These are phyloP conservation scores for Dicerorhinus sumatrensis DNA, from an alignment of 2,113 vertebrate genomes.

Conservation along the genomic window DNA sequence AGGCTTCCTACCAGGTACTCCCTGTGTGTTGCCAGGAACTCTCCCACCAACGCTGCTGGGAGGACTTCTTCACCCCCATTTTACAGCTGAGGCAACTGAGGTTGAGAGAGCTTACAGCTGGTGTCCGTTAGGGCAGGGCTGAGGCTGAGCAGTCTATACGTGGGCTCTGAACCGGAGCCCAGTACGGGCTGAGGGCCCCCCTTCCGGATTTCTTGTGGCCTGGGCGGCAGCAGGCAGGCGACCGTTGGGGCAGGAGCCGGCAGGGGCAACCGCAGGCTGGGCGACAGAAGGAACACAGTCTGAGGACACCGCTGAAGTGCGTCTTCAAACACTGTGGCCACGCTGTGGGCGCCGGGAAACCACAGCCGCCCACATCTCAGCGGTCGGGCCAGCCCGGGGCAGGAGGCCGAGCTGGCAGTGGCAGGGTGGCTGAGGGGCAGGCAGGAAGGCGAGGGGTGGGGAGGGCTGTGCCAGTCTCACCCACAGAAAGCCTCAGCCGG, in stretches of 20 bases:
- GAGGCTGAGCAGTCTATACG: fast-evolving
- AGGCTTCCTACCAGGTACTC: not conserved
- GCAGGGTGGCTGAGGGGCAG: not conserved
- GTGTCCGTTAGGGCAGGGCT: not conserved
- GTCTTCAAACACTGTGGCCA: slow-evolving; percentile 54
- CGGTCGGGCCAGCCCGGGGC: not conserved
- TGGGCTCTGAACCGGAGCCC: not conserved
- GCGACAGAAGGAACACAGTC: slow-evolving; percentile 58
- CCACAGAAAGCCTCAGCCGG: not conserved
- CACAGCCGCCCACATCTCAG: slow-evolving; percentile 67
- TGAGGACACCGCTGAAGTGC: slow-evolving; percentile 34
- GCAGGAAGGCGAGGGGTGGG: not conserved
- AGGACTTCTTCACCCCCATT: not conserved
- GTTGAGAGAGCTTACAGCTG: not conserved
- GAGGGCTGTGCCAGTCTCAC: not conserved
- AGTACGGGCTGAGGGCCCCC: not conserved
- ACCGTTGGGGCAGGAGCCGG: not conserved
- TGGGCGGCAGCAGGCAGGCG: not conserved
- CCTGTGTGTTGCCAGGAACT: not conserved
- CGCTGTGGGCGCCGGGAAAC: slow-evolving; percentile 54
- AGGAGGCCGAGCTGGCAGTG: slow-evolving; percentile 33
- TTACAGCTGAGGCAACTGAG: not conserved
- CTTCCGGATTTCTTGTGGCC: not conserved
- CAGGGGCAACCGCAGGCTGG: slow-evolving; percentile 23
- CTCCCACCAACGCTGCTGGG: not conserved